Evolutionary conservation across 1,140 invertebrate genomes (phyloP).

Genomic region (Trissolcus basalis): DNA sequence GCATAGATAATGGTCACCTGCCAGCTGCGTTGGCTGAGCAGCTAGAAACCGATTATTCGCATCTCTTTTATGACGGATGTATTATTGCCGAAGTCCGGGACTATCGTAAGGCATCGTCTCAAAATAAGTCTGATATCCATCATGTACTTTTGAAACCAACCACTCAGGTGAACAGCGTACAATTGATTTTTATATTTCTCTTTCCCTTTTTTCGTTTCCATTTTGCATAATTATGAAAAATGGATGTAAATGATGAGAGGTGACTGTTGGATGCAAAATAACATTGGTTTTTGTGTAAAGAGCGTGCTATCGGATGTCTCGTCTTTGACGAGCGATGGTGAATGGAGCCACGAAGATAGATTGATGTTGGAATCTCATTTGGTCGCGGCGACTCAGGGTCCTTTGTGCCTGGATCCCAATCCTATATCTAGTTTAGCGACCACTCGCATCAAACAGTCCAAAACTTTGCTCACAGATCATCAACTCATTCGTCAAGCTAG

Average conservation of each 20-base stretch:
- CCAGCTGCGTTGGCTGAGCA: conserved; percentile 90
- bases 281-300: conserved; percentile 65
- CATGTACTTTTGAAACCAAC: conserved; percentile 93
- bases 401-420: conserved; percentile 90
- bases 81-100: conserved; percentile 94
- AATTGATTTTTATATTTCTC: too few relatives aligned
- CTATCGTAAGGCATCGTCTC: conserved; percentile 85
- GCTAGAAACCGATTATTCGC: conserved; percentile 85
- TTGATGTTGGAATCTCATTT: conserved; percentile 88
- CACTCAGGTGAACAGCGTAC: conserved; percentile 91
- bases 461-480: conserved; percentile 84
- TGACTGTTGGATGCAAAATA: not conserved
- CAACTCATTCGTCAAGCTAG: conserved; percentile 84
- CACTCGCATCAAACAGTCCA: conserved; percentile 84
- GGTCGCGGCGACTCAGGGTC: conserved; percentile 87
- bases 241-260: too few relatives aligned
- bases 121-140: conserved; percentile 84
- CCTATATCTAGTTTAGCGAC: conserved; percentile 85
- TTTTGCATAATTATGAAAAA: too few relatives aligned
- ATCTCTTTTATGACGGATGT: conserved; percentile 93
- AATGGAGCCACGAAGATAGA: conserved; percentile 87
- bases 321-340: conserved; percentile 80
- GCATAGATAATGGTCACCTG: conserved; percentile 90
- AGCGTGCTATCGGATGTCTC: conserved; percentile 86
- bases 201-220: too few relatives aligned